Base-by-base conservation (phyloP, 2,888 invertebrate genomes). In the Drosophila formosana region DNA sequence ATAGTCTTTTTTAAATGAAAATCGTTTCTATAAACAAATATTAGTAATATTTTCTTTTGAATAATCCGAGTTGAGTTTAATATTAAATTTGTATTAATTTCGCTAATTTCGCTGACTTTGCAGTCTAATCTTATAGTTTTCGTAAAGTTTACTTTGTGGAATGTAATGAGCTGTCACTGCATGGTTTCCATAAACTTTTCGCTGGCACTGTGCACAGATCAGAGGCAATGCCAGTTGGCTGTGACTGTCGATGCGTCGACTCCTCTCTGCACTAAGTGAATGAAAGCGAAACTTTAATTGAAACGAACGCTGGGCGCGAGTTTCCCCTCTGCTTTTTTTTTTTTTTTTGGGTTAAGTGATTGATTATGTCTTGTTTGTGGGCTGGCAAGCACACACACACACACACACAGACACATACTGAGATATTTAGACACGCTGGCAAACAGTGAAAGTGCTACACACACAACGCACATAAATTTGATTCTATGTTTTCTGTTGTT, bases 231-330 rank as follows among this genome's bases (percentile, higher is more conserved):
- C 18, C 18, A 18, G 1, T 34, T 11, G 34, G 34, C 34, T 34
- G 34, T 34, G 34, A 11, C 28, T 5, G 28, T 4, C 30, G 30
- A 30, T 30, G 30, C 30, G 30, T 30, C 2, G 28, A 43, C 41
- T 41, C 11, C 23, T 13, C 34, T 52, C 39, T 18, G 25, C 30
- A 43, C 62, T 78, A 78, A 82, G 75, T 82, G 82, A 81, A 82
- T 82, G 74, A 80, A 83, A 84, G 56, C 70, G 84, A 82, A 83
- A 78, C 83, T 80, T 82, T 84, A 84, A 84, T 85, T 84, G 83
- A 84, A 84, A 78, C 61, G 83, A 84, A 80, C 83, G 73, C 73
- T 83, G 79, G 72, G 66, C 66, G 68, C 55, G 78, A 61, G 58
- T 61, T 39, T 30, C 18, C 30, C 39, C 11, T 28, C 11, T 28